These are phyloP conservation scores for Ips nitidus DNA, from an alignment of 1,140 invertebrate genomes.

Conservation along the genomic window DNA sequence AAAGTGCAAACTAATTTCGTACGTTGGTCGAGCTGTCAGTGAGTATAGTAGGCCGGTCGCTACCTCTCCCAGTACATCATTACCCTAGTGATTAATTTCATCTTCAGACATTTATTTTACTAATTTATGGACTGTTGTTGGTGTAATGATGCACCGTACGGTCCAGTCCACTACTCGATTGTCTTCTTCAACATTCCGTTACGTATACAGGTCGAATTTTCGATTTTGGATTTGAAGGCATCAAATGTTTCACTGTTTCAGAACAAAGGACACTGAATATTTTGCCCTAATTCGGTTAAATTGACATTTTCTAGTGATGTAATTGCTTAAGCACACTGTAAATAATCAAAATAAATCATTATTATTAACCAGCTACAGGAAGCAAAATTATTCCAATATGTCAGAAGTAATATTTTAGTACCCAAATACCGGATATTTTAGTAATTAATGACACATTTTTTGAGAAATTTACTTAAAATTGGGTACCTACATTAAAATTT, in stretches of 20 bases:
- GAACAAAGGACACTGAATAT: not conserved
- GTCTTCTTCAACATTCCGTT: conserved; percentile 8
- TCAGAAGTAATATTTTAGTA: no score
- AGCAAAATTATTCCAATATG: no score
- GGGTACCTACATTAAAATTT: no score
- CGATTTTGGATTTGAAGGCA: not conserved
- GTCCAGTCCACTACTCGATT: conserved; percentile 17
- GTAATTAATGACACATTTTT: no score
- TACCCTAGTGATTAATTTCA: conserved; percentile 49
- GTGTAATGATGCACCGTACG: conserved; percentile 39
- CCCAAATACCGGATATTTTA: no score
- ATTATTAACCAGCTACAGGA: not conserved
- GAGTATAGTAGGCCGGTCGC: conserved; percentile 7
- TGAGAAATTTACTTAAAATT: no score
- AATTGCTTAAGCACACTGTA: not conserved
- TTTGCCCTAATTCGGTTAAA: not conserved
- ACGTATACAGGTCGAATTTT: not conserved
- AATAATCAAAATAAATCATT: not conserved
- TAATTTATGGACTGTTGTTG: conserved; percentile 49
- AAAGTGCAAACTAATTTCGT: no score
- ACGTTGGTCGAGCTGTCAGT: no score
- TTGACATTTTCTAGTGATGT: not conserved
- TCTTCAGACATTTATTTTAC: conserved; percentile 48
- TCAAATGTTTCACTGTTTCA: not conserved
- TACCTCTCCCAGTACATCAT: conserved; percentile 45